Evolutionary conservation across 2,113 vertebrate genomes (phyloP).

Genomic region (Oxygymnocypris stewartii): DNA sequence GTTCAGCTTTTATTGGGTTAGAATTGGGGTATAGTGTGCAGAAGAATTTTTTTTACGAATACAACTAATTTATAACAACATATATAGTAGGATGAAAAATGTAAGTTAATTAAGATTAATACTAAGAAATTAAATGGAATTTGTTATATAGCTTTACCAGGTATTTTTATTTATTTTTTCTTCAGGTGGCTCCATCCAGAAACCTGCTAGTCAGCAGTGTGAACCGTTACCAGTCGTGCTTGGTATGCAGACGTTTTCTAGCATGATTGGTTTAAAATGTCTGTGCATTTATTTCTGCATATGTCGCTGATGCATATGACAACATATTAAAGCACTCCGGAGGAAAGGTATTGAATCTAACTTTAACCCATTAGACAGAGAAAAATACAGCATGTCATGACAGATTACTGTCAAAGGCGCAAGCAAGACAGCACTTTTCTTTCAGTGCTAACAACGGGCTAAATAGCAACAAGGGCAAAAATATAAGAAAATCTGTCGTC

Average conservation of each 20-base stretch:
- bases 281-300: slow-evolving; percentile 26
- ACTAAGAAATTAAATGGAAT: background rate
- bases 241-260: background rate
- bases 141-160: background rate
- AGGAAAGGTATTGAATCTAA: slow-evolving; percentile 35
- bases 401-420: slow-evolving; percentile 48
- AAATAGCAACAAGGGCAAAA: slow-evolving; percentile 46
- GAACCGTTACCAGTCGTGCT: background rate
- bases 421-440: slow-evolving; percentile 54
- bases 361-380: slow-evolving; percentile 38
- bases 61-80: background rate
- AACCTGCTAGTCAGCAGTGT: background rate
- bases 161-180: background rate
- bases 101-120: background rate
- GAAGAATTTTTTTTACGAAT: background rate
- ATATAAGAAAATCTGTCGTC: slow-evolving; percentile 61
- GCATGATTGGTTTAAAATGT: slow-evolving; percentile 4
- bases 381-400: slow-evolving; percentile 48
- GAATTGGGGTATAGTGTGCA: slow-evolving; percentile 50
- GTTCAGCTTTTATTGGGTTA: slow-evolving; percentile 57
- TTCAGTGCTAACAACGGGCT: slow-evolving; percentile 42
- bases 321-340: slow-evolving; percentile 24
- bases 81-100: background rate
- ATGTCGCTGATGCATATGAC: slow-evolving; percentile 9
- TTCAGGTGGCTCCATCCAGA: background rate